Conservation (phyloP, 2,888 invertebrate genomes). For the Nephrotoma flavescens region DNA sequence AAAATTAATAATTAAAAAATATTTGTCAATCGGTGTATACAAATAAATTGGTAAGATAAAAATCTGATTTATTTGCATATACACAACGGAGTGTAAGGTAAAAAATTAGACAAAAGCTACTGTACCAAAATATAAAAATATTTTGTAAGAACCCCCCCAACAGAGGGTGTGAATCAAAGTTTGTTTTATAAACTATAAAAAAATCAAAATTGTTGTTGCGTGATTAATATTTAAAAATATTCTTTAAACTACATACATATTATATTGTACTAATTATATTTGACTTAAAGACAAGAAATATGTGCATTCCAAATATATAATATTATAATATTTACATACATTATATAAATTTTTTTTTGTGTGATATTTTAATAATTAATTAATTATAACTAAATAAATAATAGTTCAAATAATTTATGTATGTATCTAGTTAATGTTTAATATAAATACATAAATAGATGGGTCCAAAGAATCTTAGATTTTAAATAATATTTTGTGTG, state of each 20-base stretch:
- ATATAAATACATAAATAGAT: background rate
- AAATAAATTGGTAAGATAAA: background rate
- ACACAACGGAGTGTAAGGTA: too few relatives aligned
- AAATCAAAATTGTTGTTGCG: background rate
- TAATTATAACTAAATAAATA: background rate
- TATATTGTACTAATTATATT: background rate
- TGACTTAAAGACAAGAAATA: background rate
- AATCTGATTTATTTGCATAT: too few relatives aligned
- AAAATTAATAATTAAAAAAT: background rate
- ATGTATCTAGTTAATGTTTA: background rate
- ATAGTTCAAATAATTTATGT: background rate
- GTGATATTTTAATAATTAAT: background rate
- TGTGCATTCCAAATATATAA: background rate
- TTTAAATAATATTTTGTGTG: background rate
- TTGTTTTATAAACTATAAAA: background rate
- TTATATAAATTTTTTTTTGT: background rate
- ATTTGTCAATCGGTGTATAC: background rate
- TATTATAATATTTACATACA: background rate
- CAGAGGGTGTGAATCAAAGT: background rate
- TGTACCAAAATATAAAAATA: background rate
- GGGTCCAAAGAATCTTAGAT: background rate
- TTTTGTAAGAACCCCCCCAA: background rate
- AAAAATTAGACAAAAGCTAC: background rate
- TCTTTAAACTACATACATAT: background rate
- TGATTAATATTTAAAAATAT: background rate